Percentiles rank a stretch among this genome's conserved stretches.
Evolutionary conservation across 2,888 invertebrate genomes (phyloP).

Genomic region (Kuschelorhynchus macadamiae): DNA sequence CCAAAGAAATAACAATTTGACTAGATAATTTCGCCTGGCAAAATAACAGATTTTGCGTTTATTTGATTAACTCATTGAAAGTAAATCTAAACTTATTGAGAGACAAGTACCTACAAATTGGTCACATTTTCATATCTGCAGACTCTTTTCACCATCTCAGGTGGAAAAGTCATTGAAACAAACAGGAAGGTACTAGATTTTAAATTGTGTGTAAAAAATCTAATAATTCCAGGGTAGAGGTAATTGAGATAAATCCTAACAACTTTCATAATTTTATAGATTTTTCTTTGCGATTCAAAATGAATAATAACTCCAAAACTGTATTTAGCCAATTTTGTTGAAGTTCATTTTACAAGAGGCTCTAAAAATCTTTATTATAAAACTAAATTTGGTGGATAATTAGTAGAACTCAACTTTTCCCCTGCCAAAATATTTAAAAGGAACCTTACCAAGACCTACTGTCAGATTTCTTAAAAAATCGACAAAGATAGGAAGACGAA

Average conservation of each 20-base stretch:
- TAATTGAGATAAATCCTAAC: constrained; percentile 26
- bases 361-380: constrained; percentile 12
- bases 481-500: constrained; percentile 5
- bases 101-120: constrained; percentile 33
- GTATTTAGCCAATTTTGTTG: constrained; percentile 18
- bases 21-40: too few species aligned
- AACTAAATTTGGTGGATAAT: constrained; percentile 1
- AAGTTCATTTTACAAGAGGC: constrained; percentile 15
- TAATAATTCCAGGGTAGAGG: constrained; percentile 21
- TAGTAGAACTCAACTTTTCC: too few species aligned
- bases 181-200: constrained; percentile 37
- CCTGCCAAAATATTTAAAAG: neutral
- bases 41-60: too few species aligned
- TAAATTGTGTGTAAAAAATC: constrained; percentile 30
- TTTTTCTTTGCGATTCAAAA: constrained; percentile 37
- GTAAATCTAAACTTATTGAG: too few species aligned
- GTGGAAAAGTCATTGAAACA: constrained; percentile 38
- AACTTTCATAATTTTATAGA: too few species aligned
- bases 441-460: neutral
- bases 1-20: too few species aligned
- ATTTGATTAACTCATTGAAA: too few species aligned
- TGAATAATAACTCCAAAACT: constrained; percentile 18
- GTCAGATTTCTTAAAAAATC: constrained; percentile 7
- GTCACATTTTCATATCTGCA: constrained; percentile 40
- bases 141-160: constrained; percentile 40